Evolutionary conservation across 2,888 invertebrate genomes (phyloP).

Genomic region (Macropis europaea): DNA sequence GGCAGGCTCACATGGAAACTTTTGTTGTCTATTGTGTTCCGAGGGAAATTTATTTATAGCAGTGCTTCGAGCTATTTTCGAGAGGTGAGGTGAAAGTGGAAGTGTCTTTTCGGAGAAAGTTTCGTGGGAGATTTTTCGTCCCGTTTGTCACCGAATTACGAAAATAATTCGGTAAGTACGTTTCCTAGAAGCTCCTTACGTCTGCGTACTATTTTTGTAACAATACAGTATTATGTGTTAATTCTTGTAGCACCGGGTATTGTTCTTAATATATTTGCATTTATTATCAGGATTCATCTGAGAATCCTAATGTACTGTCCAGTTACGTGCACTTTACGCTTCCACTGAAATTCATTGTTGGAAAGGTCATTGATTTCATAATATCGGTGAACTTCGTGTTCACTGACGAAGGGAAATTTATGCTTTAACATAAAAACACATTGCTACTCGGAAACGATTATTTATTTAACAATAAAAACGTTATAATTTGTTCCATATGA

Average conservation of each 20-base stretch:
- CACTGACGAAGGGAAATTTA: neutral
- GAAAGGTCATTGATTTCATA: neutral
- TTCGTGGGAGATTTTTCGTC: conserved; percentile 13
- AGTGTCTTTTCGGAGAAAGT: conserved; percentile 44
- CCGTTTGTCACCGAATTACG: conserved; percentile 9
- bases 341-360: neutral
- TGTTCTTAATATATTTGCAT: neutral
- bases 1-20: too few relatives aligned
- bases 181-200: neutral
- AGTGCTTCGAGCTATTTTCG: conserved; percentile 30
- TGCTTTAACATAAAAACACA: neutral
- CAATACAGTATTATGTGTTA: neutral
- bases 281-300: neutral
- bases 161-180: conserved; percentile 22
- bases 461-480: neutral
- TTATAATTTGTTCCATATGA: neutral
- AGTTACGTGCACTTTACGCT: neutral
- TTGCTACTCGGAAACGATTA: neutral
- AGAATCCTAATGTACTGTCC: neutral
- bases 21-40: neutral
- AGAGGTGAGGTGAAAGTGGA: conserved; percentile 46
- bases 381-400: neutral
- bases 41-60: conserved; percentile 27
- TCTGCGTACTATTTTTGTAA: neutral
- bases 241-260: neutral